A percentile compares a stretch with the other conserved stretches of the same genome.
These are phyloP conservation scores for Rhamnusium bicolor DNA, from an alignment of 2,888 invertebrate genomes.

Conservation along the genomic window DNA sequence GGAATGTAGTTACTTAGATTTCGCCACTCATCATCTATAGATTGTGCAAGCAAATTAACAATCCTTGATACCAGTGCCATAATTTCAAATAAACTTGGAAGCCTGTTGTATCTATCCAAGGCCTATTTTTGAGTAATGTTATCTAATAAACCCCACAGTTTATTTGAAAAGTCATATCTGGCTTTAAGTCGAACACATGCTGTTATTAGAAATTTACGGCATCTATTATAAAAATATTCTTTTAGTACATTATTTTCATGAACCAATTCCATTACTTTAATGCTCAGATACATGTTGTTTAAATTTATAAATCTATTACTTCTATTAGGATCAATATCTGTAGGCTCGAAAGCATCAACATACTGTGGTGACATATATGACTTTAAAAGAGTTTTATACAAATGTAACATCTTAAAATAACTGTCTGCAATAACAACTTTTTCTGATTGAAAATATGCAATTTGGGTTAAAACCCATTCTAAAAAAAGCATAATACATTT, in stretches of 20 bases:
- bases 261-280: neutral
- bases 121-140: neutral
- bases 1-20: too few relatives aligned
- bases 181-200: conserved; percentile 1
- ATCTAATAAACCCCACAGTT: conserved; percentile 2
- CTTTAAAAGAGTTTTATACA: conserved; percentile 1
- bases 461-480: conserved; percentile 7
- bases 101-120: neutral
- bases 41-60: neutral
- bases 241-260: neutral
- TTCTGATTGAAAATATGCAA: conserved; percentile 8
- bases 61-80: neutral
- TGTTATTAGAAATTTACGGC: conserved; percentile 1
- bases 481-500: neutral
- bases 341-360: neutral
- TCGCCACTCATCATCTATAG: too few relatives aligned
- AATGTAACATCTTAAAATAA: neutral
- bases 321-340: neutral
- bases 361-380: neutral
- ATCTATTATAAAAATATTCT: conserved; percentile 14
- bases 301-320: neutral
- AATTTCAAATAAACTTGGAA: neutral
- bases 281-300: neutral
- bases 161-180: conserved; percentile 7
- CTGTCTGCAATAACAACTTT: neutral